Evolutionary conservation across 2,113 vertebrate genomes (phyloP).

Genomic region (Saccopteryx leptura): DNA sequence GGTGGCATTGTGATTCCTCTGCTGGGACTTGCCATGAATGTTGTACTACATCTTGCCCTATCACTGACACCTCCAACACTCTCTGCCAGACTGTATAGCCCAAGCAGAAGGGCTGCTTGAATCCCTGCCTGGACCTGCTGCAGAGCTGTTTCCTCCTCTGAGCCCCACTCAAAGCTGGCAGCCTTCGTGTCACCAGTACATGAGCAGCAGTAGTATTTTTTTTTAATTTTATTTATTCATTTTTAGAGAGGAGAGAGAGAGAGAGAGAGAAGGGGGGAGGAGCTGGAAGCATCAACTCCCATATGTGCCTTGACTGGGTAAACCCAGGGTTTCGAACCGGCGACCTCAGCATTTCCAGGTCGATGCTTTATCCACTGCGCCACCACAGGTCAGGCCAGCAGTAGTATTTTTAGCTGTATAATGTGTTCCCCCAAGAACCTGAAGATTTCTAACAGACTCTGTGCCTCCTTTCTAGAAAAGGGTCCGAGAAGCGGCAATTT

Average conservation of each 20-base stretch:
- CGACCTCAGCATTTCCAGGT: no score
- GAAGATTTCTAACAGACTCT: slow-evolving; percentile 6
- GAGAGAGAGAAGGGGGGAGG: no score
- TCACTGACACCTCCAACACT: not conserved
- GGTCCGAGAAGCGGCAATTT: not conserved
- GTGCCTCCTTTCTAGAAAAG: not conserved
- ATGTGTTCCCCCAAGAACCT: not conserved
- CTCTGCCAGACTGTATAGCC: not conserved
- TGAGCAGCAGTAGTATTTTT: not conserved
- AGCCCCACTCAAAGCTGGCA: not conserved
- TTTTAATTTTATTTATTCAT: no score
- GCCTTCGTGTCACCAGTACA: not conserved
- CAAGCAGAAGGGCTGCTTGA: not conserved
- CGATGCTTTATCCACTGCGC: no score
- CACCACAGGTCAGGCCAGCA: no score
- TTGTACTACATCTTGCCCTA: not conserved
- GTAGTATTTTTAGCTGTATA: not conserved
- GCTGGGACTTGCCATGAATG: not conserved
- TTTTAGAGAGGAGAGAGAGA: no score
- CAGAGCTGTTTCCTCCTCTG: not conserved
- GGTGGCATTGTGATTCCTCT: not conserved
- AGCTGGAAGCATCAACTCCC: no score
- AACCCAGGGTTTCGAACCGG: no score
- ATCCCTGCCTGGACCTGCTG: not conserved
- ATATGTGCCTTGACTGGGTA: no score